phyloP scores from a whole-genome alignment of 2,797 vertebrate genomes.

The Lacerta viridis region DNA sequence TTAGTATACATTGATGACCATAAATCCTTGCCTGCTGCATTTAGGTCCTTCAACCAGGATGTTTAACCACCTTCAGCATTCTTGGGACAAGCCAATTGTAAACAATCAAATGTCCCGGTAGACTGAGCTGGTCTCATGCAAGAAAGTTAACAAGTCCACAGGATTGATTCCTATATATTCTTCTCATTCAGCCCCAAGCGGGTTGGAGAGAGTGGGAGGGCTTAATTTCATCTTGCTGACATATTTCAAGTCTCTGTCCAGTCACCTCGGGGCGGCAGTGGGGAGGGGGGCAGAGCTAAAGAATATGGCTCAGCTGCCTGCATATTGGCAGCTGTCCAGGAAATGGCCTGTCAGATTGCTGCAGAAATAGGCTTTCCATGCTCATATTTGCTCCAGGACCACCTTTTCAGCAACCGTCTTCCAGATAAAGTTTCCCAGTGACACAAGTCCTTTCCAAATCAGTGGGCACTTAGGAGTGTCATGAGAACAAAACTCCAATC shows the following conservation, averaged over 20 bases:
- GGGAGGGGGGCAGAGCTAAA: not conserved
- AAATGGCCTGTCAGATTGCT: constrained; percentile 32
- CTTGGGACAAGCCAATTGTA: constrained; percentile 1
- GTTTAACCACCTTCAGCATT: constrained; percentile 23
- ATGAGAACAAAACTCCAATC: constrained; percentile 46
- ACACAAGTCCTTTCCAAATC: constrained; percentile 51
- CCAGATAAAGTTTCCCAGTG: constrained; percentile 9
- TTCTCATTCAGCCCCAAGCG: constrained; percentile 10
- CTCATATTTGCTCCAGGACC: not conserved
- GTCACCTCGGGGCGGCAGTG: not conserved
- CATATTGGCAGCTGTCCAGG: constrained; percentile 17
- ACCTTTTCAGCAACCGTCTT: constrained; percentile 27
- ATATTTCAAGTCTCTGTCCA: constrained; percentile 37
- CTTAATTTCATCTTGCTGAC: constrained; percentile 20
- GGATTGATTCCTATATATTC: not conserved
- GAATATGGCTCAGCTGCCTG: constrained; percentile 23
- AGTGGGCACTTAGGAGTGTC: constrained; percentile 48
- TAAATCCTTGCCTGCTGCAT: not conserved
- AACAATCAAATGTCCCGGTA: not conserved
- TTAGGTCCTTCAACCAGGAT: constrained; percentile 26
- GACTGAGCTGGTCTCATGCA: not conserved
- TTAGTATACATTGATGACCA: not conserved
- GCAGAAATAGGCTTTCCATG: constrained; percentile 11
- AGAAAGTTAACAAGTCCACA: not conserved
- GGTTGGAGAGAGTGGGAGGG: not conserved